Evolutionary conservation across 1,140 invertebrate genomes (phyloP), one percentile per base, ranked within the genome.

Genomic region (Drosophila murphyi): DNA sequence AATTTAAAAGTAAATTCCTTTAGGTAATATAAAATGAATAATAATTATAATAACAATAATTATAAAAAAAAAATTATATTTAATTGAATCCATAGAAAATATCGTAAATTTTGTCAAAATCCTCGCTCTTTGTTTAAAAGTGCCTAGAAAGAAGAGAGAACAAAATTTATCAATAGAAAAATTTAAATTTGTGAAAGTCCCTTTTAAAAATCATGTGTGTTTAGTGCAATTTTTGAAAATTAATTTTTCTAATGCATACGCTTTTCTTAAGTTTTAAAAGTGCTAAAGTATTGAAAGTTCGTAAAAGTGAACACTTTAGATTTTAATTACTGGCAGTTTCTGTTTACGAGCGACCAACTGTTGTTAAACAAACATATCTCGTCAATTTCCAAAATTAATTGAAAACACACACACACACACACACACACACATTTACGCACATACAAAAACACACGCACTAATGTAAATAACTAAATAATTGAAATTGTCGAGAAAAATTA

Each of bases 391-490:
- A 32, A 59, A 31, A 12, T 67, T 20, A 32, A 31, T 12, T 34
- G 29, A 51, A 63, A 32, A 47, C 50, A 64, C 5, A 5, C 29
- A 56, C 8, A 41, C 20, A 57, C 51, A 70, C 12, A 56, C 47
- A 56, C 28, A 47, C 39, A 52, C 8, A 68, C 7, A 43, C 20
- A 41, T 37, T 52, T 6, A 32, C 31, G 31, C 59, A 50, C 10
- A 10, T 20, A 57, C 28, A 48, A 5, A 41, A 6, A 37, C n/a
- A 12, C 20, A 29, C 34, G 34, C 28, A 52, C 32, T 55, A 4
- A 41, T 72, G 70, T 72, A 72, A 34, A 72, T 72, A 67, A 52
- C 10, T 72, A 72, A 34, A 72, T 72, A 67, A 52, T 4, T 35
- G 48, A 60, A 65, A 50, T 34, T 45, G 29, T 41, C n/a, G 35